These are phyloP conservation scores for Drosophila colorata DNA, from an alignment of 2,888 invertebrate genomes.

Conservation along the genomic window DNA sequence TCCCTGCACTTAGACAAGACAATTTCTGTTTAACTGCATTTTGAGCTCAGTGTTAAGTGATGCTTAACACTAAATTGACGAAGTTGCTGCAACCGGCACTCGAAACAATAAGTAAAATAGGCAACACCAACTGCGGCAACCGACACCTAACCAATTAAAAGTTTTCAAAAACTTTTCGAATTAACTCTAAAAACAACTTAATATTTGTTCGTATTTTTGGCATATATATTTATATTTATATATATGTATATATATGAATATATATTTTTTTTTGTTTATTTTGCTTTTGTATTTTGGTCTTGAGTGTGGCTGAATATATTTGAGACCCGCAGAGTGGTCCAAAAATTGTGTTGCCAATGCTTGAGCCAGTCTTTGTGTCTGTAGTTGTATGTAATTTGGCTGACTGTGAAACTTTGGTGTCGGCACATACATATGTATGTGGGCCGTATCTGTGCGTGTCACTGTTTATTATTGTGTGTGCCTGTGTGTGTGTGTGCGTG, in stretches of 20 bases:
- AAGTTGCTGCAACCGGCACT: constrained; percentile 34
- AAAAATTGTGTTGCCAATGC: constrained; percentile 46
- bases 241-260: no score
- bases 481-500: constrained; percentile 7
- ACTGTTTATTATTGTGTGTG: constrained; percentile 4
- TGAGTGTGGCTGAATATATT: constrained; percentile 39
- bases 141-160: constrained; percentile 71
- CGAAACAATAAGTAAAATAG: constrained; percentile 38
- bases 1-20: constrained; percentile 11
- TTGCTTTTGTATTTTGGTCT: not conserved
- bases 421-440: constrained; percentile 20
- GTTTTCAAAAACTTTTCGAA: constrained; percentile 67
- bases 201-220: constrained; percentile 16
- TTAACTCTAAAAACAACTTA: constrained; percentile 71
- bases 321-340: constrained; percentile 37
- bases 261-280: constrained; percentile 8
- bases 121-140: constrained; percentile 33
- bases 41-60: constrained; percentile 38
- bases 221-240: constrained; percentile 17
- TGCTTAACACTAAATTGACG: constrained; percentile 35
- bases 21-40: not conserved
- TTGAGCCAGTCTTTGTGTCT: constrained; percentile 16
- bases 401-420: constrained; percentile 35
- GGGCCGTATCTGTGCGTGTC: constrained; percentile 1
- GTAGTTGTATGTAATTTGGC: constrained; percentile 29